Percentiles rank a stretch among this genome's conserved stretches.
These are phyloP conservation scores for Baryphthengus martii DNA, from an alignment of 2,113 vertebrate species.

Conservation along the genomic window DNA sequence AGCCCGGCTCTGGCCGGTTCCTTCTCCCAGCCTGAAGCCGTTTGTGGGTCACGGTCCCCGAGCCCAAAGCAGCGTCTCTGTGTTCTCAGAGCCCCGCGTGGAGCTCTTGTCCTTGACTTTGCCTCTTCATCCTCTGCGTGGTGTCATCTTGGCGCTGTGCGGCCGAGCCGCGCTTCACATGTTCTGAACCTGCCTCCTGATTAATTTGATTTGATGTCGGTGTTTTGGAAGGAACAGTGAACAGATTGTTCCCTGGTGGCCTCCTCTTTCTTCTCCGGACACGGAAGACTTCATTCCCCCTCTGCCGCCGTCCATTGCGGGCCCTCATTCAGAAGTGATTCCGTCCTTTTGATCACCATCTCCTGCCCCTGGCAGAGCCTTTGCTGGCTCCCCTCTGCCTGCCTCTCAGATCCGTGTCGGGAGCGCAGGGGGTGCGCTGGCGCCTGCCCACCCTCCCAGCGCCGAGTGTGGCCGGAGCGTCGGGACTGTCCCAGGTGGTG, in stretches of 20 bases:
- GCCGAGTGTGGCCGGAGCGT: neutral
- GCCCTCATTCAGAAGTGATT: neutral
- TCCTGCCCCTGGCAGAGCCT: neutral
- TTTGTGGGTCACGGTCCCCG: rapidly evolving
- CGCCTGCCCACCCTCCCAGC: too few species aligned
- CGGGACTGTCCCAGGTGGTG: neutral
- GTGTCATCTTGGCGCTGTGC: neutral
- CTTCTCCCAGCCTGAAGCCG: neutral
- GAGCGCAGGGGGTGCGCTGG: neutral
- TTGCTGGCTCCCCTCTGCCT: neutral
- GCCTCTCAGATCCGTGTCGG: neutral
- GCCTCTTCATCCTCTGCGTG: rapidly evolving
- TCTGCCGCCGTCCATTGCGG: neutral
- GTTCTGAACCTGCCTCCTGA: neutral
- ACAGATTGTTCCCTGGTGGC: neutral
- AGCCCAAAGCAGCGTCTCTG: rapidly evolving
- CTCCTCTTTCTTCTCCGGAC: neutral
- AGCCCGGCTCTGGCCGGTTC: neutral
- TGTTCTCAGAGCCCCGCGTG: rapidly evolving
- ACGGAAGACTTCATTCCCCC: neutral
- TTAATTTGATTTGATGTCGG: neutral
- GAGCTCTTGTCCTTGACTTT: neutral
- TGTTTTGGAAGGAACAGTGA: neutral
- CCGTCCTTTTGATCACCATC: neutral
- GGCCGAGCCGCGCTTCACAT: neutral